Evolutionary conservation across 2,797 vertebrate species (phyloP).

Genomic region (Tenualosa ilisha): DNA sequence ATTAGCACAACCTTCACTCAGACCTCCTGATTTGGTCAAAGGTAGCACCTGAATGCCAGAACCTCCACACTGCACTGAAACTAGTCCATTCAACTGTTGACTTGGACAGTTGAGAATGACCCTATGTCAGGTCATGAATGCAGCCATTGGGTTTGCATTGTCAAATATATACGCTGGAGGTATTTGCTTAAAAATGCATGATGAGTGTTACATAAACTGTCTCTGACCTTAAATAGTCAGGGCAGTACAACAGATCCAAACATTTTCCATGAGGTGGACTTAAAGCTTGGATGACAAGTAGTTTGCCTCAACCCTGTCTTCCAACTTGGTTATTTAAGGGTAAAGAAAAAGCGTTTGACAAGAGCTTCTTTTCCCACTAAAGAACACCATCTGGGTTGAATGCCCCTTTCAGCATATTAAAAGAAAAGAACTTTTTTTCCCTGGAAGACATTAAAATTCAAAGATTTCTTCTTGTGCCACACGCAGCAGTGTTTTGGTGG

Average conservation of each 20-base stretch:
- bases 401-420: neutral
- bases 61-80: neutral
- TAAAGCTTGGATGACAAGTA: neutral
- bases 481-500: neutral
- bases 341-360: neutral
- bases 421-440: neutral
- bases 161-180: neutral
- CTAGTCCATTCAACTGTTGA: neutral
- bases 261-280: conserved; percentile 1
- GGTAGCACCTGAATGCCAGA: neutral
- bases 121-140: neutral
- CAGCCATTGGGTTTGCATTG: neutral
- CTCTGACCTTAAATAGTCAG: neutral
- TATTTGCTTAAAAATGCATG: conserved; percentile 22
- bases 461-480: neutral
- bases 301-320: neutral
- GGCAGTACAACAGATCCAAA: neutral
- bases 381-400: neutral
- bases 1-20: conserved; percentile 1
- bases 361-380: neutral
- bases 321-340: neutral
- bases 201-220: conserved; percentile 3
- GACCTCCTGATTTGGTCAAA: neutral
- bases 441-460: neutral
- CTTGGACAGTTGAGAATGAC: neutral